Conservation (phyloP, 2,797 vertebrate species). For the Megaceryle alcyon region DNA sequence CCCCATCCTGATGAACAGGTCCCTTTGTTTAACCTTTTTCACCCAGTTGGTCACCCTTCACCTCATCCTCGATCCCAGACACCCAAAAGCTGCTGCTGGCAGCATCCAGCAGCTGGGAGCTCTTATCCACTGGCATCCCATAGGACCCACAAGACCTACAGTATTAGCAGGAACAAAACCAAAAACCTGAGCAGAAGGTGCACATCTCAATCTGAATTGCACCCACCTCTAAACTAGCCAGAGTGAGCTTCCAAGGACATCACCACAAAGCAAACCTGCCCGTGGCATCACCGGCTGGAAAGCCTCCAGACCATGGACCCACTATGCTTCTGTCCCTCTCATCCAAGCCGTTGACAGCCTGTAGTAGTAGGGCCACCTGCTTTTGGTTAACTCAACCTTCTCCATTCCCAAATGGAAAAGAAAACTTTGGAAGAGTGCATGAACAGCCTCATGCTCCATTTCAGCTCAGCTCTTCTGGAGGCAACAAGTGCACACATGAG, state of each 20-base stretch:
- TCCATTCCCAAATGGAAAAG: neutral
- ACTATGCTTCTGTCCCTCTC: rapidly evolving
- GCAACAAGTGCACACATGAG: rapidly evolving
- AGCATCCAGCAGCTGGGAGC: neutral
- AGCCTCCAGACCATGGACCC: neutral
- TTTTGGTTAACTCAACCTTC: neutral
- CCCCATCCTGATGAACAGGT: neutral
- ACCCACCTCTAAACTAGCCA: neutral
- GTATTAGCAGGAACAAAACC: neutral
- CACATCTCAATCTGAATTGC: neutral
- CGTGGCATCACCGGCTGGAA: neutral
- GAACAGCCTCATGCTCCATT: neutral
- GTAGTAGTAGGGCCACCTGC: rapidly evolving
- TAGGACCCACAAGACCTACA: neutral
- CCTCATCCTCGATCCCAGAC: neutral
- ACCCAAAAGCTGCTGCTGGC: neutral
- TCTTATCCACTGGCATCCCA: neutral
- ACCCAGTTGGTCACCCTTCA: neutral
- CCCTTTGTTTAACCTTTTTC: neutral
- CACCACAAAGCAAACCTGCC: neutral
- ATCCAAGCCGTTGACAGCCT: neutral
- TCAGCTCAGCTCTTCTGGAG: neutral
- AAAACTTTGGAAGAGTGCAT: neutral
- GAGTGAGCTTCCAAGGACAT: neutral
- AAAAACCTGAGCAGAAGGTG: neutral